Evolutionary conservation across 2,113 vertebrate genomes (phyloP), one percentile per base, ranked within the genome.

Genomic region (Syngnathus typhle): DNA sequence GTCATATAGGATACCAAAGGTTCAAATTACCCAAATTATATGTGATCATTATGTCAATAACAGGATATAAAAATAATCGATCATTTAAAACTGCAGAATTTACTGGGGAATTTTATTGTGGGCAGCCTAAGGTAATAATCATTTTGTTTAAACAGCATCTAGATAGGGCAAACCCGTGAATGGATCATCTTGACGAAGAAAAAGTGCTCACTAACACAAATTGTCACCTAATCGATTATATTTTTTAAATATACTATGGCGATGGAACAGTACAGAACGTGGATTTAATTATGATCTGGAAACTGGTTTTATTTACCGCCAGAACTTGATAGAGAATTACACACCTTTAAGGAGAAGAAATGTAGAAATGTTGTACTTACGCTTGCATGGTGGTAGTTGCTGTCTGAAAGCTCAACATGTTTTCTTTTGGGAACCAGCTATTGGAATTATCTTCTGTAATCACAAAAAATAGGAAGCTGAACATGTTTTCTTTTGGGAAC

Each of bases 341-440:
- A 44, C 19, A 16, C 38, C 2, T 38, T 18, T 65, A 64, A 61
- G 70, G 52, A 68, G 67, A 79, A 68, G 37, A 16, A 43, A 73
- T 72, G 55, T 8, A 54, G 62, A 71, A 44, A 64, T 64, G 67
- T 27, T 67, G 60, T 89, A 96, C 96, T 98, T 90, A 98, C 96
- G 96, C 96, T 93, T 98, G 96, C 95, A 99, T 96, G 91, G 96
- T 98, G 88, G 96, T 98, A 74, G 93, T 96, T 64, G 96, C 95
- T 6, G 95, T 95, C 81, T 98, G 95, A 86, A 99, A 98, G 87
- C 92, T 98, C 90, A 98, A 97, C 88, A 98, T 94, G 81, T 94
- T 98, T 87, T 99, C 96, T 83, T 96, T 98, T 67, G 96, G 96
- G 82, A 99, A 95, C 96, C 96, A 98, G 82, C 94, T 96, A 77